These are phyloP conservation scores for Alsophila aescularia DNA, from an alignment of 2,888 invertebrate genomes.

Conservation along the genomic window DNA sequence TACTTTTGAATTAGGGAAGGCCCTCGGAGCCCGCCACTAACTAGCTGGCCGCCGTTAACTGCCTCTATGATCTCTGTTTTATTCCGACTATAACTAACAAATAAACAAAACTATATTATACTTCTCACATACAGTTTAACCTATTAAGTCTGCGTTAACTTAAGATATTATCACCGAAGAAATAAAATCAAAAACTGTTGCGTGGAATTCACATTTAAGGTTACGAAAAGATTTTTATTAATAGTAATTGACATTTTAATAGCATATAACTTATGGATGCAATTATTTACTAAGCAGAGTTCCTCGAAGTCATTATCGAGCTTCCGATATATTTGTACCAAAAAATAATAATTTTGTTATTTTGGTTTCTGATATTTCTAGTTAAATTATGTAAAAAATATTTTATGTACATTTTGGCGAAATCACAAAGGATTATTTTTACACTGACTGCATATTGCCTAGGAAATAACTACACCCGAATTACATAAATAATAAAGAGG, in stretches of 20 bases:
- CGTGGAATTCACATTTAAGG: slow-evolving; percentile 32
- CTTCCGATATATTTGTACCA: background rate
- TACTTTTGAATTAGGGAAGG: no score
- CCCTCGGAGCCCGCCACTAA: background rate
- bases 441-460: slow-evolving; percentile 35
- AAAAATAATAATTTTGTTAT: background rate
- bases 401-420: slow-evolving; percentile 18
- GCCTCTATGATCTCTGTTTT: slow-evolving; percentile 12
- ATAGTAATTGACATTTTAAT: slow-evolving; percentile 70
- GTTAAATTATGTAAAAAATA: slow-evolving; percentile 19
- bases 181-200: slow-evolving; percentile 25
- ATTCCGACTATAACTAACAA: slow-evolving; percentile 39
- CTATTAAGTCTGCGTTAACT: slow-evolving; percentile 45
- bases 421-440: slow-evolving; percentile 6
- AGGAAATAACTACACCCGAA: slow-evolving; percentile 58
- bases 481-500: slow-evolving; percentile 55
- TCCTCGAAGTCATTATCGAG: slow-evolving; percentile 11
- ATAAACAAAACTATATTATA: slow-evolving; percentile 79
- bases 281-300: slow-evolving; percentile 48
- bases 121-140: slow-evolving; percentile 61
- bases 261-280: slow-evolving; percentile 54
- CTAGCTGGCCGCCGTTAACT: slow-evolving; percentile 35
- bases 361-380: background rate
- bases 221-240: slow-evolving; percentile 44
- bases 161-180: slow-evolving; percentile 30